Percentiles rank a stretch among this genome's conserved stretches.
Conservation (phyloP, 2,113 vertebrate species). For the Vulpes vulpes region DNA sequence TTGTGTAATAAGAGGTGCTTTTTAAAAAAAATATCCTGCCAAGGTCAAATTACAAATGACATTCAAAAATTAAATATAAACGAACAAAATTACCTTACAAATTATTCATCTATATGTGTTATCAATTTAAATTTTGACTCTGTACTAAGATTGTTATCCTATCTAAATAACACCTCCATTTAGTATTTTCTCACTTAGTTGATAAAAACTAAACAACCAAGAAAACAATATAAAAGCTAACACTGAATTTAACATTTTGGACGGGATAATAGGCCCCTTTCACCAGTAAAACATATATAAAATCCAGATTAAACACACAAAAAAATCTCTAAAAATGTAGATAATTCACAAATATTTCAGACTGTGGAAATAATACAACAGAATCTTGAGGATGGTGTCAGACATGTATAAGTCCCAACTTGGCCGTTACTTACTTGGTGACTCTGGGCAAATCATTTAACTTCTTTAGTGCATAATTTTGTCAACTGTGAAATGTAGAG, state of each 20-base stretch:
- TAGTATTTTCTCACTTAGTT: background rate
- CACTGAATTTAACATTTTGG: background rate
- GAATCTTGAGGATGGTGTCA: background rate
- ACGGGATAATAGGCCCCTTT: background rate
- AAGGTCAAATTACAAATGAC: background rate
- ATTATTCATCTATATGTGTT: background rate
- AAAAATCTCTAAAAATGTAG: background rate
- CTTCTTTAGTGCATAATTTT: background rate
- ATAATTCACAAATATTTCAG: background rate
- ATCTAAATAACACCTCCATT: background rate
- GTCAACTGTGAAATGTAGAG: background rate
- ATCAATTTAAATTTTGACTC: background rate
- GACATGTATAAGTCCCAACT: background rate
- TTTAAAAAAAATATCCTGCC: background rate
- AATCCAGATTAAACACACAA: background rate
- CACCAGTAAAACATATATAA: background rate
- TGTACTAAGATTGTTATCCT: background rate
- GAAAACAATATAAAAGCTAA: background rate
- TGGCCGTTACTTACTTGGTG: background rate
- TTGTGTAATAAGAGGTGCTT: background rate
- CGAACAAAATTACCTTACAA: background rate
- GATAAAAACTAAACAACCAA: background rate
- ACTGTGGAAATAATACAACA: background rate
- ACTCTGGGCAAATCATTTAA: background rate
- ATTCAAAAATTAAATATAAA: background rate